Base-by-base conservation (phyloP, 2,888 invertebrate genomes). In the Dysmachus trigonus region DNA sequence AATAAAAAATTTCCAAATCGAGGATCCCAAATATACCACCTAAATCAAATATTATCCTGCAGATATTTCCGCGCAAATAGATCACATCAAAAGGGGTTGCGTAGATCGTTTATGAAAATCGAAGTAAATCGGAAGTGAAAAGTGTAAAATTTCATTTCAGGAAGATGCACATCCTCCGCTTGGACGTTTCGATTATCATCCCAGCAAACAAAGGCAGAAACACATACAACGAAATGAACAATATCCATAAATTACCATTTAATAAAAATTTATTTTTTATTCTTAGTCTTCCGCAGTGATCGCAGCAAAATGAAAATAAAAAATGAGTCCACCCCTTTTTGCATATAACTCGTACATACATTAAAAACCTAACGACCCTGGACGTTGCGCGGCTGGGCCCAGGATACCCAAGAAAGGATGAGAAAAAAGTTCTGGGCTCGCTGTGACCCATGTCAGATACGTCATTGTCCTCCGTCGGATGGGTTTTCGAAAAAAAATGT, bases 201-300 rank as follows among this genome's bases (percentile, higher is more conserved):
- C 62, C 27, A 0, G 62, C 62, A 62, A 22, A 62, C 10, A 62
- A 62, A 62, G 27, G 27, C 18, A 22, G 62, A 71, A 62, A 13
- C 31, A n/a, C 76, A 53, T 35, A 73, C n/a, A 76, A n/a, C 2
- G 38, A 73, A 84, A 62, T 79, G 86, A 84, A 85, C 84, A 86
- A 86, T 86, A 86, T 86, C 77, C 87, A 87, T 86, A 87, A 87
- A 87, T 87, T 87, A 87, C 77, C 79, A 81, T 86, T 87, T 84
- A 85, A 77, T 79, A 86, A 74, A 53, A 77, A 41, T 71, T 38
- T 79, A 30, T 79, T 86, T 86, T 86, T 72, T 77, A 30, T 71
- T 10, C 77, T 72, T 38, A 83, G 74, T 18, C 62, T 10, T 22
- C 62, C 62, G 22, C 2, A 62, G 62, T 62, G 18, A 27, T n/a